Percentiles rank a stretch among this genome's conserved stretches.
phyloP scores from a whole-genome alignment of 2,888 invertebrate species.

The Drosophila kuntzei region DNA sequence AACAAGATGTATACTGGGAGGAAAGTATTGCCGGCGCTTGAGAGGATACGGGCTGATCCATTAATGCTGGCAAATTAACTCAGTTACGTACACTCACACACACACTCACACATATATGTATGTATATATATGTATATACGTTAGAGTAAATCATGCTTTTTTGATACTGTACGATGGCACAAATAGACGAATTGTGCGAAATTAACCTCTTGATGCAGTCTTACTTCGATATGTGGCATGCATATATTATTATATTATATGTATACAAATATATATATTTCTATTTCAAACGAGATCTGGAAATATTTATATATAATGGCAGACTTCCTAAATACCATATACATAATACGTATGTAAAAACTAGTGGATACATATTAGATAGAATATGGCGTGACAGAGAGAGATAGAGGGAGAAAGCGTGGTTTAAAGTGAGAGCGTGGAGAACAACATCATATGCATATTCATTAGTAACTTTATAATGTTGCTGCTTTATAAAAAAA shows the following conservation, averaged over 20 bases:
- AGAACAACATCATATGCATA: conserved; percentile 28
- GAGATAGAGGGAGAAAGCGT: neutral
- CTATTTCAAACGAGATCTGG: conserved; percentile 16
- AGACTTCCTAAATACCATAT: conserved; percentile 54
- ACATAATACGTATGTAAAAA: conserved; percentile 32
- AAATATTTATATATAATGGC: conserved; percentile 25
- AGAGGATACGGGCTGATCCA: conserved; percentile 19
- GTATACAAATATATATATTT: conserved; percentile 9
- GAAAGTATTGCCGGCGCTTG: conserved; percentile 44
- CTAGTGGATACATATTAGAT: conserved; percentile 51
- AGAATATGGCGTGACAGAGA: conserved; percentile 54
- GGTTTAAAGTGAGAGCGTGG: neutral
- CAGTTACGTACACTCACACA: conserved; percentile 19
- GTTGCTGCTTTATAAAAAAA: conserved; percentile 40
- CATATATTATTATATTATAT: conserved; percentile 27
- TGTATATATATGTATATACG: conserved; percentile 63
- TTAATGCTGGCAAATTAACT: conserved; percentile 44
- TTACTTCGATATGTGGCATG: conserved; percentile 29
- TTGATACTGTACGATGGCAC: conserved; percentile 35
- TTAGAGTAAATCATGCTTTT: conserved; percentile 61
- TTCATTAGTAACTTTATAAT: conserved; percentile 29
- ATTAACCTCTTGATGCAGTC: conserved; percentile 18
- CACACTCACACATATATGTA: conserved; percentile 35
- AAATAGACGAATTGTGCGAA: conserved; percentile 24
- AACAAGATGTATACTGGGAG: conserved; percentile 26